Percentiles rank a stretch among this genome's conserved stretches.
phyloP scores from a whole-genome alignment of 2,113 vertebrate genomes.

The Pterocles orientalis region DNA sequence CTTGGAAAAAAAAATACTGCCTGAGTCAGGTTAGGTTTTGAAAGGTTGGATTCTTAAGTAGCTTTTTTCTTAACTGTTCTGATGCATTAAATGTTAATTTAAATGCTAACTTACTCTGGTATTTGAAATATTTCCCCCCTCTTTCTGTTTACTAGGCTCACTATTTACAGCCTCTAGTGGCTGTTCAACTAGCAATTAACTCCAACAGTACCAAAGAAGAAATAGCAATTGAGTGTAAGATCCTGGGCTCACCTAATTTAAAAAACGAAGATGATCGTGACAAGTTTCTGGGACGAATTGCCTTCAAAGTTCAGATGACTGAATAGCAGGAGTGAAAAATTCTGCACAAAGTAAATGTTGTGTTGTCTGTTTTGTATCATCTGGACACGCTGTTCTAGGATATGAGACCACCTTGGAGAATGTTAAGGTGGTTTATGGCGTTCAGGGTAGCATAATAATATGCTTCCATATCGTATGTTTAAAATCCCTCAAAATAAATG shows the following conservation, averaged over 20 bases:
- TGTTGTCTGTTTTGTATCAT: slow-evolving; percentile 75
- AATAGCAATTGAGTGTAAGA: slow-evolving; percentile 87
- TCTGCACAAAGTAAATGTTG: slow-evolving; percentile 71
- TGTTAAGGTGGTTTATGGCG: slow-evolving; percentile 67
- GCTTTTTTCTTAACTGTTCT: not conserved
- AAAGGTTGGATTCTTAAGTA: not conserved
- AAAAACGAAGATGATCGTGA: slow-evolving; percentile 89
- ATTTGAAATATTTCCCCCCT: slow-evolving; percentile 40
- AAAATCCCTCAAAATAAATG: slow-evolving; percentile 75
- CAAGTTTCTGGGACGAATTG: slow-evolving; percentile 94
- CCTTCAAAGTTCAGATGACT: slow-evolving; percentile 85
- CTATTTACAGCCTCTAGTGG: slow-evolving; percentile 93
- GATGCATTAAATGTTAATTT: slow-evolving; percentile 1
- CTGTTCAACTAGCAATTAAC: slow-evolving; percentile 84
- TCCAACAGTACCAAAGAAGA: slow-evolving; percentile 82
- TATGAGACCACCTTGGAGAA: slow-evolving; percentile 72
- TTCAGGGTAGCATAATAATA: slow-evolving; percentile 75
- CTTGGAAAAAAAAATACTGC: not conserved
- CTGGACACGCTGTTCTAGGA: slow-evolving; percentile 81
- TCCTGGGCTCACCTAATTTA: slow-evolving; percentile 84
- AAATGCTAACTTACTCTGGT: not conserved
- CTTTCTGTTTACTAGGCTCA: slow-evolving; percentile 77
- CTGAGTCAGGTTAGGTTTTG: not conserved
- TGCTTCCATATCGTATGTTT: slow-evolving; percentile 77
- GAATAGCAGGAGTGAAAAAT: slow-evolving; percentile 77